Percentiles rank a stretch among this genome's conserved stretches.
Evolutionary conservation across 2,113 vertebrate species (phyloP).

Genomic region (Carettochelys insculpta): DNA sequence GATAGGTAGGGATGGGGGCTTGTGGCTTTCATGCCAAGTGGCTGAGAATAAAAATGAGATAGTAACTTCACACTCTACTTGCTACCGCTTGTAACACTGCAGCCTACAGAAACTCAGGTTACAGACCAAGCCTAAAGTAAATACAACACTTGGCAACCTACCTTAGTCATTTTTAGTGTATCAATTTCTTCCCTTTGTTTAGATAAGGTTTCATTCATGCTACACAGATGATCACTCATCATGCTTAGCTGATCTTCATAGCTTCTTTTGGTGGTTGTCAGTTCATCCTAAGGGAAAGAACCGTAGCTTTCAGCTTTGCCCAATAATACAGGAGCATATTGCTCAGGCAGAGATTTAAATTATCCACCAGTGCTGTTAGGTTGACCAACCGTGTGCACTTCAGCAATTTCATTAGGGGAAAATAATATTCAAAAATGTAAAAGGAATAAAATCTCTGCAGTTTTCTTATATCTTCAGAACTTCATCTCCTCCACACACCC

Average conservation of each 20-base stretch:
- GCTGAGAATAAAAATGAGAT: neutral
- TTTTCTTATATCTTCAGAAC: conserved; percentile 4
- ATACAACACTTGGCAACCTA: conserved; percentile 44
- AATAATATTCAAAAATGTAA: neutral
- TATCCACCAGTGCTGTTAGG: neutral
- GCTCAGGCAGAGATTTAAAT: neutral
- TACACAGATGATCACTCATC: conserved; percentile 99
- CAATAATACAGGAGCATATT: neutral
- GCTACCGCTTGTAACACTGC: neutral
- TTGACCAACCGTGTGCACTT: neutral
- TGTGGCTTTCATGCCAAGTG: neutral
- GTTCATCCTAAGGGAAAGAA: conserved; percentile 84
- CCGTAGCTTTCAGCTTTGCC: neutral
- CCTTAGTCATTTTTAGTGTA: conserved; percentile 93
- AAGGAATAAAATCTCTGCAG: neutral
- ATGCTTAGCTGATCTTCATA: conserved; percentile 98
- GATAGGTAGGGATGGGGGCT: accelerated
- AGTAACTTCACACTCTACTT: neutral
- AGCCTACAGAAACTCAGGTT: neutral
- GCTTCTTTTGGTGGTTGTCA: conserved; percentile 95
- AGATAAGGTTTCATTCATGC: conserved; percentile 96
- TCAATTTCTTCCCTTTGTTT: conserved; percentile 98
- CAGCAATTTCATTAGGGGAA: neutral
- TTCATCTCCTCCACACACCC: neutral
- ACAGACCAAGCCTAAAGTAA: neutral